Conservation (phyloP, 2,888 invertebrate species). For the Rotaria macrura region DNA sequence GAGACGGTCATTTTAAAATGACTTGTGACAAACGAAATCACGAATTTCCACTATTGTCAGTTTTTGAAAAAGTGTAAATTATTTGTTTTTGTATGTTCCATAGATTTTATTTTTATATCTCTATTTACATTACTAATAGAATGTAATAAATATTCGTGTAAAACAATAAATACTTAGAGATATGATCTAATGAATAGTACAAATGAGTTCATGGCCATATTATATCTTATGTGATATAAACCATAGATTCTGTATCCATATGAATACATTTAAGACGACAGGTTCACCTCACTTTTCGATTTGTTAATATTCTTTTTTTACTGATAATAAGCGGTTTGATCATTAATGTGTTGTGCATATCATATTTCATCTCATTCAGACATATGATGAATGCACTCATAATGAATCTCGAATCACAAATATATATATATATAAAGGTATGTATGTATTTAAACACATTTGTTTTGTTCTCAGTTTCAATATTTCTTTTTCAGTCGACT, state of each 20-base stretch:
- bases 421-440: neutral
- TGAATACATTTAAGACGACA: neutral
- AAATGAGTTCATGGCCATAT: too few species aligned
- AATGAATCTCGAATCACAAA: neutral
- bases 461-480: neutral
- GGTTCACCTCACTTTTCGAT: constrained; percentile 7
- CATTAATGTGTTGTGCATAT: neutral
- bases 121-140: too few species aligned
- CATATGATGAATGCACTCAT: neutral
- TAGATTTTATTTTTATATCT: too few species aligned
- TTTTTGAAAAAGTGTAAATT: too few species aligned
- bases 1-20: neutral
- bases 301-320: neutral
- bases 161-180: too few species aligned
- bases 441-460: neutral
- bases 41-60: too few species aligned
- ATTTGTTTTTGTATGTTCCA: too few species aligned
- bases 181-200: too few species aligned
- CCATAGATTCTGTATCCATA: too few species aligned
- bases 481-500: neutral
- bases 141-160: too few species aligned
- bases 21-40: neutral
- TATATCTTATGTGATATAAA: too few species aligned
- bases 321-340: neutral
- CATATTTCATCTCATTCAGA: neutral